phyloP scores from a whole-genome alignment of 1,140 invertebrate genomes.

The Sarcophaga bullata region DNA sequence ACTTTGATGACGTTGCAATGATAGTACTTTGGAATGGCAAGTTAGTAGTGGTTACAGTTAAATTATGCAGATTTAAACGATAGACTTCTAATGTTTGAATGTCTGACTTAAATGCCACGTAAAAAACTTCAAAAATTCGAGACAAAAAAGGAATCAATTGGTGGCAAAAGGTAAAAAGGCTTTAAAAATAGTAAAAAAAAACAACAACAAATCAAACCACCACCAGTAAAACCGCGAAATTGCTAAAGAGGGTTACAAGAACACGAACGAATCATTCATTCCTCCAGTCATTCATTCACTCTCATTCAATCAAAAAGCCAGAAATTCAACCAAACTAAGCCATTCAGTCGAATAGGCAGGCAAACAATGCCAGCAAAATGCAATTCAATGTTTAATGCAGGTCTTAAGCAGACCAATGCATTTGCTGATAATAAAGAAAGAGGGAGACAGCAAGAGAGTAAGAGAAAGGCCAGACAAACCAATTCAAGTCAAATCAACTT shows the following conservation, averaged over 20 bases:
- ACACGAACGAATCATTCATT: neutral
- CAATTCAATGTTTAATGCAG: too few relatives aligned
- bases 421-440: too few relatives aligned
- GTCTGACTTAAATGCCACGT: neutral
- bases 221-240: too few relatives aligned
- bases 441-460: neutral
- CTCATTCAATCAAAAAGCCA: too few relatives aligned
- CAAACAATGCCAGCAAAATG: too few relatives aligned
- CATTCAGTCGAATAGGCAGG: too few relatives aligned
- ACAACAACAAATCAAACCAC: too few relatives aligned
- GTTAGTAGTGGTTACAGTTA: neutral
- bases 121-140: neutral
- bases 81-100: neutral
- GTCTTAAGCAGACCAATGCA: too few relatives aligned
- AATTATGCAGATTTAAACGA: neutral
- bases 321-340: too few relatives aligned
- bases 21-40: neutral
- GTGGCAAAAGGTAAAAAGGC: neutral
- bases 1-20: neutral
- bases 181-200: neutral
- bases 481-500: neutral
- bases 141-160: too few relatives aligned
- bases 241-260: neutral
- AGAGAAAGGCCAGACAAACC: neutral
- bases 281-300: neutral